A percentile compares a stretch with the other conserved stretches of the same genome.
These are phyloP conservation scores for Pogonomyrmex californicus DNA, from an alignment of 1,140 invertebrate genomes.

Conservation along the genomic window DNA sequence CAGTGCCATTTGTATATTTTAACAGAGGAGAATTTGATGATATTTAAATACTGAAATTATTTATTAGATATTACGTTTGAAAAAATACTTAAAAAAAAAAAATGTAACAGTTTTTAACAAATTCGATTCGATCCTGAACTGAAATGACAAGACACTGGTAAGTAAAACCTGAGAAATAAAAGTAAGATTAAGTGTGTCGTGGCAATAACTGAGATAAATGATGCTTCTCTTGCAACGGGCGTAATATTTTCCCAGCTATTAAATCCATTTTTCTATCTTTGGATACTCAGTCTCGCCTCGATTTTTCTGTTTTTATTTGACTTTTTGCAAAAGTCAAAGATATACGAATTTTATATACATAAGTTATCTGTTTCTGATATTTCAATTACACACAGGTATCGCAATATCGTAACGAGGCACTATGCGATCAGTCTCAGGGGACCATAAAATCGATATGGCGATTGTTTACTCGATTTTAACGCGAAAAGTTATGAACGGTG, in stretches of 20 bases:
- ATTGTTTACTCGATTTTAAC: slow-evolving; percentile 55
- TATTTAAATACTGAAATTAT: slow-evolving; percentile 2
- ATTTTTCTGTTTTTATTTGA: neutral
- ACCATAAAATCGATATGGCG: slow-evolving; percentile 38
- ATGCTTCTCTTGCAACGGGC: slow-evolving; percentile 4
- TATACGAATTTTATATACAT: neutral
- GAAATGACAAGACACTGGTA: neutral
- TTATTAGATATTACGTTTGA: neutral
- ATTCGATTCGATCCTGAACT: neutral
- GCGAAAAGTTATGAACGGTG: slow-evolving; percentile 33
- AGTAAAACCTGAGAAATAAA: slow-evolving; percentile 1
- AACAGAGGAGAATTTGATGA: neutral
- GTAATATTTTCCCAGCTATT: neutral
- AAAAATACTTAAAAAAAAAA: neutral
- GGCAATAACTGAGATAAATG: slow-evolving; percentile 31
- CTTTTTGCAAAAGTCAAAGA: neutral
- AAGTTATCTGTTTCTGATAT: neutral
- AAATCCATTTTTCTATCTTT: neutral
- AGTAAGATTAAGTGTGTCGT: neutral
- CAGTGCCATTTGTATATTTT: neutral
- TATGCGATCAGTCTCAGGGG: neutral
- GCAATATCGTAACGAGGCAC: neutral
- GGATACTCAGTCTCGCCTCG: neutral
- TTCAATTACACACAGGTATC: neutral
- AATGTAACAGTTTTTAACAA: neutral